These are phyloP conservation scores for Pyrocoelia pectoralis DNA, from an alignment of 2,888 invertebrate genomes.

Conservation along the genomic window DNA sequence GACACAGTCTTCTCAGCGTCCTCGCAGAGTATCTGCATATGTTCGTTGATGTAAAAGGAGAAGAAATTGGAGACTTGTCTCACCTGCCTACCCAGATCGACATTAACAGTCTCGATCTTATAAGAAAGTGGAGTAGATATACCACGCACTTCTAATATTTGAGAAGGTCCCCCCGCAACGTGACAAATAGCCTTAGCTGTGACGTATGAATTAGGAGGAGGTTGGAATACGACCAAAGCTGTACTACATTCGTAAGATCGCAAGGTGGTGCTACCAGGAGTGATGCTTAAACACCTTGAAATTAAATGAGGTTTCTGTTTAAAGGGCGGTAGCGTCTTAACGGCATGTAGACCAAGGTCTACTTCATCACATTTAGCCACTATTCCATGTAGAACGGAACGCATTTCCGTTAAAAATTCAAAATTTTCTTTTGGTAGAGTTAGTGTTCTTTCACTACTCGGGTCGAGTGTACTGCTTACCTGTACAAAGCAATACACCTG, in stretches of 20 bases:
- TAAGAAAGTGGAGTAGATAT: slow-evolving; percentile 64
- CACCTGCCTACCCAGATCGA: slow-evolving; percentile 60
- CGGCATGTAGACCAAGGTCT: slow-evolving; percentile 21
- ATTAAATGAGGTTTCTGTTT: neutral
- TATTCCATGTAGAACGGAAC: slow-evolving; percentile 34
- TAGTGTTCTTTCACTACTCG: slow-evolving; percentile 16
- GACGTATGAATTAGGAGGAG: slow-evolving; percentile 59
- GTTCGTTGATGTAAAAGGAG: neutral
- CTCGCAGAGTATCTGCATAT: slow-evolving; percentile 57
- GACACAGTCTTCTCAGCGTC: slow-evolving; percentile 47
- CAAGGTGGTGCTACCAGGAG: slow-evolving; percentile 63
- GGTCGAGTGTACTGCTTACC: slow-evolving; percentile 21
- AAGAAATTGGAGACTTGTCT: neutral
- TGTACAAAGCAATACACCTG: slow-evolving; percentile 20
- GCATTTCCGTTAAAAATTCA: slow-evolving; percentile 33
- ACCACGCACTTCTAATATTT: slow-evolving; percentile 62
- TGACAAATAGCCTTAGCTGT: slow-evolving; percentile 63
- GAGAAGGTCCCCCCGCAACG: slow-evolving; percentile 66
- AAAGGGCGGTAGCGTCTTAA: slow-evolving; percentile 47
- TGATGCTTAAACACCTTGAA: slow-evolving; percentile 43
- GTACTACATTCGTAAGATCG: slow-evolving; percentile 63
- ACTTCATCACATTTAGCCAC: slow-evolving; percentile 22
- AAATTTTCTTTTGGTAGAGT: slow-evolving; percentile 23
- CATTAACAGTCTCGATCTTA: slow-evolving; percentile 56
- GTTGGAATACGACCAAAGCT: slow-evolving; percentile 62